Evolutionary conservation across 2,113 vertebrate species (phyloP).

Genomic region (Cochlearius cochlearius): DNA sequence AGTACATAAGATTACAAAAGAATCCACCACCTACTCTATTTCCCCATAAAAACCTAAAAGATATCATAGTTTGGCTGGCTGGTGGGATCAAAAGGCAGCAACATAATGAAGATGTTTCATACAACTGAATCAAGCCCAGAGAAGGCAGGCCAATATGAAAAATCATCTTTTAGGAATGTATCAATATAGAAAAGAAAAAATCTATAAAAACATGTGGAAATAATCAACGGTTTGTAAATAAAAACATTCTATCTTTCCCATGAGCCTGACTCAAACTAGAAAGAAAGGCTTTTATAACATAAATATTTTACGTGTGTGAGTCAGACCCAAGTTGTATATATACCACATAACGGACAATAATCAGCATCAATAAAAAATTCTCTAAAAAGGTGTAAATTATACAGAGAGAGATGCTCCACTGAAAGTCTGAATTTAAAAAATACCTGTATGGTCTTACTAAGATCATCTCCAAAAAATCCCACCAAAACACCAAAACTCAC

Average conservation of each 20-base stretch:
- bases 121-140: not conserved
- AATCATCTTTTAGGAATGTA: not conserved
- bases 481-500: not conserved
- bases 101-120: not conserved
- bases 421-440: not conserved
- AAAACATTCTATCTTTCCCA: not conserved
- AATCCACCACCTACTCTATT: not conserved
- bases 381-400: not conserved
- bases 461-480: not conserved
- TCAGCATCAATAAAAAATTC: not conserved
- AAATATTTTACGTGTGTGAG: not conserved
- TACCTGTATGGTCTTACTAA: not conserved
- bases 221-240: not conserved
- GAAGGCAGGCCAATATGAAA: not conserved
- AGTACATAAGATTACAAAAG: not conserved
- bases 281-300: not conserved
- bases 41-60: not conserved
- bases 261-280: not conserved
- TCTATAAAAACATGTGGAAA: not conserved
- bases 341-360: not conserved
- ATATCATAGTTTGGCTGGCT: not conserved
- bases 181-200: not conserved
- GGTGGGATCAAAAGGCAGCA: not conserved
- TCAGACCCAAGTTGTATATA: not conserved
- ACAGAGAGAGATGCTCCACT: not conserved